These are phyloP conservation scores for Sanderia malayensis DNA, from an alignment of 30 jellyfish, hydroid and myxozoan genomes.

Conservation along the genomic window DNA sequence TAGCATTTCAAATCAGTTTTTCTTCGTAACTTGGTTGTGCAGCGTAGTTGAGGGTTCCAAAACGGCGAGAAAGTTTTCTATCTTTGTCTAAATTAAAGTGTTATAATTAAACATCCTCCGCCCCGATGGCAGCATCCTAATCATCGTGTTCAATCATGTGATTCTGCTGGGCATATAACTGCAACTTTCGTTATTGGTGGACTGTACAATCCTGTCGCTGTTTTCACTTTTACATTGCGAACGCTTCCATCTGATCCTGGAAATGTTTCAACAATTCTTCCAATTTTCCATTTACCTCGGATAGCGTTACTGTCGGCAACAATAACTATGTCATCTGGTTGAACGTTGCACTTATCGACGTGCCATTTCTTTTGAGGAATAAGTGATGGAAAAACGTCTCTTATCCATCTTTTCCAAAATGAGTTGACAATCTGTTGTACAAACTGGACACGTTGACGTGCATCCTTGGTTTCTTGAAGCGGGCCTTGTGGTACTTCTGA, in stretches of 20 bases:
- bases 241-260: constrained; percentile 62
- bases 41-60: too few relatives aligned
- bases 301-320: constrained; percentile 31
- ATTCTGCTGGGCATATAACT: constrained; percentile 38
- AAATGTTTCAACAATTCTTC: constrained; percentile 19
- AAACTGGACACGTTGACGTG: constrained; percentile 61
- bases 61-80: too few relatives aligned
- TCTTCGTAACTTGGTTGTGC: too few relatives aligned
- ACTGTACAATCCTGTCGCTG: constrained; percentile 37
- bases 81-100: too few relatives aligned
- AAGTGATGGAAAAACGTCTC: constrained; percentile 68
- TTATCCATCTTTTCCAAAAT: constrained; percentile 55
- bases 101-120: constrained; percentile 29
- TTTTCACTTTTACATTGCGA: constrained; percentile 38
- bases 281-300: constrained; percentile 41
- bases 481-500: constrained; percentile 77
- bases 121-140: constrained; percentile 42
- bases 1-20: too few relatives aligned
- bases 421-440: constrained; percentile 48
- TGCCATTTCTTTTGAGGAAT: constrained; percentile 30
- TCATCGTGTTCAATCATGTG: constrained; percentile 16
- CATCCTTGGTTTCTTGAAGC: constrained; percentile 45
- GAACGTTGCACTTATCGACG: neutral
- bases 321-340: constrained; percentile 13
- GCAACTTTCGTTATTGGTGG: constrained; percentile 49